Evolutionary conservation across 2,888 invertebrate species (phyloP).

Genomic region (Chaitophorus viminalis): DNA sequence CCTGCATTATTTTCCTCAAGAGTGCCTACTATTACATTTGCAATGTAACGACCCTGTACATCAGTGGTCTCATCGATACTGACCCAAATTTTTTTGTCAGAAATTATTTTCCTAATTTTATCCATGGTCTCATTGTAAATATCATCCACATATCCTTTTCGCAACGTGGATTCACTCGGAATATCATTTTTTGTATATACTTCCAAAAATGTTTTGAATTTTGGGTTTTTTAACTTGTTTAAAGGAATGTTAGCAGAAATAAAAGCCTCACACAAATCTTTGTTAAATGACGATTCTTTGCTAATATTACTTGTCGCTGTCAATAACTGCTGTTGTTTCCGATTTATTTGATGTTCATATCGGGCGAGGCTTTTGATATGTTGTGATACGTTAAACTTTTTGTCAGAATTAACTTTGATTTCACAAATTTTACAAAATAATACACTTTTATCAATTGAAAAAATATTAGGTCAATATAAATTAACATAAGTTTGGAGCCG

Average conservation of each 20-base stretch:
- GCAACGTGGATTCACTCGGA: no score
- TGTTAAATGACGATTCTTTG: neutral
- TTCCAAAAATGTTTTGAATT: neutral
- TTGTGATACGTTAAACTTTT: neutral
- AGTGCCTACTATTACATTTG: neutral
- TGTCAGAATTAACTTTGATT: conserved; percentile 4
- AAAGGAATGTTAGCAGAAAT: conserved; percentile 9
- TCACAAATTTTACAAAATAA: no score
- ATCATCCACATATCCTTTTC: no score
- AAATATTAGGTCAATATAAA: neutral
- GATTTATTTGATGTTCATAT: conserved; percentile 2
- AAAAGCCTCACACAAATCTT: neutral
- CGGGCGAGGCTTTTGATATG: neutral
- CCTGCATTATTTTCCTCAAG: neutral
- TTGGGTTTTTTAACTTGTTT: neutral
- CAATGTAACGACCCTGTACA: neutral
- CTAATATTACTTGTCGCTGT: neutral
- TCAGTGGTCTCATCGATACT: neutral
- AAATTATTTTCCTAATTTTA: neutral
- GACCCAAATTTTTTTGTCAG: conserved; percentile 8
- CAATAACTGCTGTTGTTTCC: neutral
- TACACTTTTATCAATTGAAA: no score
- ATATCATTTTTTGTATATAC: neutral
- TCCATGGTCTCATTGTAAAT: no score
- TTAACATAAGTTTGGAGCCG: conserved; percentile 5